Evolutionary conservation across 2,888 invertebrate species (phyloP).

Genomic region (Dichetophora obliterata): DNA sequence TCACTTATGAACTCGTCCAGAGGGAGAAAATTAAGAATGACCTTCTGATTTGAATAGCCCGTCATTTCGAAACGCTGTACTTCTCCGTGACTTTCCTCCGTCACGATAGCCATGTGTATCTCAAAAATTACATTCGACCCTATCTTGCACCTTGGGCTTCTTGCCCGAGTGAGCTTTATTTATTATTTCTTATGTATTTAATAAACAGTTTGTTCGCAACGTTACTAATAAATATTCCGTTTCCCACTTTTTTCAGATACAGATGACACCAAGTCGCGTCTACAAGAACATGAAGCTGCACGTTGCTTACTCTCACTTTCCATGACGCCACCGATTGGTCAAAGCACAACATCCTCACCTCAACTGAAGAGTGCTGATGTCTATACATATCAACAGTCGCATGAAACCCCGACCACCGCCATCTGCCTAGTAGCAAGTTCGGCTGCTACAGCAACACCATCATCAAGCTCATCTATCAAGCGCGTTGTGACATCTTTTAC

Average conservation of each 20-base stretch:
- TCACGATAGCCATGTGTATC: too few species aligned
- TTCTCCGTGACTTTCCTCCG: too few species aligned
- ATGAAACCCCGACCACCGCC: slow-evolving; percentile 25
- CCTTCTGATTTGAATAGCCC: too few species aligned
- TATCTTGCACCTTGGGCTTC: too few species aligned
- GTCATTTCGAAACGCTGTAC: too few species aligned
- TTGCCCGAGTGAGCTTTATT: too few species aligned
- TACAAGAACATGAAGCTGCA: slow-evolving; percentile 88
- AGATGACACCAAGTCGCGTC: slow-evolving; percentile 78
- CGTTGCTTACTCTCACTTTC: slow-evolving; percentile 83
- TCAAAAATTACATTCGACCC: too few species aligned
- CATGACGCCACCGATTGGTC: slow-evolving; percentile 71
- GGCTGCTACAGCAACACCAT: neutral
- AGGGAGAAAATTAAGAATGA: too few species aligned
- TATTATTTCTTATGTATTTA: too few species aligned
- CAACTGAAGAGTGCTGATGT: slow-evolving; percentile 49
- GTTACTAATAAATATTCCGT: neutral
- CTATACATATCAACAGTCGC: slow-evolving; percentile 50
- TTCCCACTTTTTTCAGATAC: slow-evolving; percentile 70
- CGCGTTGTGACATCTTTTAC: slow-evolving; percentile 64
- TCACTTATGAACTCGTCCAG: too few species aligned
- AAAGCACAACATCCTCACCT: slow-evolving; percentile 63
- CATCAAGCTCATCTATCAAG: slow-evolving; percentile 49
- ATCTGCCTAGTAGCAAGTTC: neutral
- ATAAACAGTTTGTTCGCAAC: neutral